These are phyloP conservation scores for Pterois miles DNA, from an alignment of 2,797 vertebrate species.

Conservation along the genomic window DNA sequence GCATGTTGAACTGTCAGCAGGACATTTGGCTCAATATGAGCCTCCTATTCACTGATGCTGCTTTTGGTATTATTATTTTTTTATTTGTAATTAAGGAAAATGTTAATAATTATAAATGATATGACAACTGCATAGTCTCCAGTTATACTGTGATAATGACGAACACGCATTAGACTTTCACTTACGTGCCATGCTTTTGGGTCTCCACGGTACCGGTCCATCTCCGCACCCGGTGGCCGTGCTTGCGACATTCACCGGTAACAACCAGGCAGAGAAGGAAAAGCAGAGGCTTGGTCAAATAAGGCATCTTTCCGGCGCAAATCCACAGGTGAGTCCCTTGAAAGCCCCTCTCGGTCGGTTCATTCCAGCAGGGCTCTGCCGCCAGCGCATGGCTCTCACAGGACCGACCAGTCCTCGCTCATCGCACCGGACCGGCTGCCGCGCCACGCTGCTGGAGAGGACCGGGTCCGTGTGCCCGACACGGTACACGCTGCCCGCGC, in stretches of 20 bases:
- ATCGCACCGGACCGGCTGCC: constrained; percentile 40
- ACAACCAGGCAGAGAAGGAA: constrained; percentile 84
- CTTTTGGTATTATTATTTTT: no score
- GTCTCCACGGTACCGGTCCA: constrained; percentile 86
- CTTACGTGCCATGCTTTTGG: constrained; percentile 88
- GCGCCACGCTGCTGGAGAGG: constrained; percentile 28
- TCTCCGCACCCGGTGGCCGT: constrained; percentile 85
- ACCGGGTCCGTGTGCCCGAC: no score
- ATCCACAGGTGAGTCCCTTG: constrained; percentile 76
- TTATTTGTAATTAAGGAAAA: neutral
- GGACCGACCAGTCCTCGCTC: constrained; percentile 30
- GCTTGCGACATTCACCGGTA: constrained; percentile 85
- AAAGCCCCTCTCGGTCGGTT: constrained; percentile 62
- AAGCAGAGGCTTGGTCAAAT: constrained; percentile 83
- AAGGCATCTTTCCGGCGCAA: constrained; percentile 84
- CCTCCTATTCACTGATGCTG: neutral
- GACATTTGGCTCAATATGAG: neutral
- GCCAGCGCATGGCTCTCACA: constrained; percentile 69
- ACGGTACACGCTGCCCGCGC: constrained; percentile 15
- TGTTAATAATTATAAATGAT: neutral
- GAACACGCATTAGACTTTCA: no score
- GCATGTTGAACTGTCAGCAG: neutral
- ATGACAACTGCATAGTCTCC: neutral
- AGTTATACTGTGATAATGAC: no score
- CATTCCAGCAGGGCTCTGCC: constrained; percentile 66